A percentile compares a stretch with the other conserved stretches of the same genome.
These are phyloP conservation scores for Hycleus cichorii DNA, from an alignment of 1,140 invertebrate species.

Conservation along the genomic window DNA sequence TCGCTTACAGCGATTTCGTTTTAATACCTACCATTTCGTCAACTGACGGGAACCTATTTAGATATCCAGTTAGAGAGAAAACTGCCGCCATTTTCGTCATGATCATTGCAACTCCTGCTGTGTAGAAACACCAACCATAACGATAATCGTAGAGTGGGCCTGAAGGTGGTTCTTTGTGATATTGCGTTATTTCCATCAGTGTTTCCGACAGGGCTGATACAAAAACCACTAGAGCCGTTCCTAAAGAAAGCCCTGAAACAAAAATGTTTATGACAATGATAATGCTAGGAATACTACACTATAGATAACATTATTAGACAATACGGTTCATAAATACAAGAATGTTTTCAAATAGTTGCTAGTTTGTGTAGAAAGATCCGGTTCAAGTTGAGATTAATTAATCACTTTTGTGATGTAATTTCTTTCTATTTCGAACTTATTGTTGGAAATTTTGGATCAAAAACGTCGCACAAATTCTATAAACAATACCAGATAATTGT, in stretches of 20 bases:
- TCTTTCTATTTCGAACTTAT: no score
- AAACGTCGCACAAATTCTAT: no score
- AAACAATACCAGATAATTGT: no score
- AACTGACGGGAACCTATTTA: conserved; percentile 53
- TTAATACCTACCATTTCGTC: conserved; percentile 53
- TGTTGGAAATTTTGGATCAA: no score
- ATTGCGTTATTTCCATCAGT: conserved; percentile 45
- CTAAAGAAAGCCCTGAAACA: conserved; percentile 54
- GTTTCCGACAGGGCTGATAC: conserved; percentile 57
- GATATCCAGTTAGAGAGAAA: conserved; percentile 55
- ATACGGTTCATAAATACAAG: no score
- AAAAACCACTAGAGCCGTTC: conserved; percentile 55
- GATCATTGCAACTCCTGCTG: conserved; percentile 57
- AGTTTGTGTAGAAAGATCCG: no score
- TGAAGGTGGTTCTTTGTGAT: conserved; percentile 31
- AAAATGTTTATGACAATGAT: conserved; percentile 1
- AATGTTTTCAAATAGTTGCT: no score
- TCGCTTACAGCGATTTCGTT: background rate
- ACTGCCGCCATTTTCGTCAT: conserved; percentile 58
- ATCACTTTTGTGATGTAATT: no score
- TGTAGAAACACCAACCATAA: conserved; percentile 66
- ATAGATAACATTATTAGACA: no score
- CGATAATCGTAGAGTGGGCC: conserved; percentile 48
- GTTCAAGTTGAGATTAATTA: no score
- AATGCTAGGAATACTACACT: no score